phyloP scores from a whole-genome alignment of 2,113 vertebrate genomes.

The Psophia crepitans region DNA sequence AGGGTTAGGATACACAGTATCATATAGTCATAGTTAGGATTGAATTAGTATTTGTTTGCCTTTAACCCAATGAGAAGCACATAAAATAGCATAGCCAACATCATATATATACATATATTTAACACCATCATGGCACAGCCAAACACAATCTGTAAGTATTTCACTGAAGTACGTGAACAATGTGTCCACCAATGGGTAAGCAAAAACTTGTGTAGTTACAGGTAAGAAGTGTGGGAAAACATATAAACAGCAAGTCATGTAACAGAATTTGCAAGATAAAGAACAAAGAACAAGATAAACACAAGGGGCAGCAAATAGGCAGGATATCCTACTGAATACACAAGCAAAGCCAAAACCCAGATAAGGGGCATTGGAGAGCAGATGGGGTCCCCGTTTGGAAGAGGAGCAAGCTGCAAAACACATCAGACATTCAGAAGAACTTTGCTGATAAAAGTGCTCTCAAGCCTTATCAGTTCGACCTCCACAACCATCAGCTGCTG shows the following conservation, averaged over 20 bases:
- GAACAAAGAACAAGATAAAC: background rate
- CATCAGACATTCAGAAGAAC: background rate
- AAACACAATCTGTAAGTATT: background rate
- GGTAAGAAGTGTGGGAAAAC: background rate
- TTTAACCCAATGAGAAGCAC: background rate
- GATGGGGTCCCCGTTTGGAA: background rate
- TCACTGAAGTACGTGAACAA: background rate
- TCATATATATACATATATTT: background rate
- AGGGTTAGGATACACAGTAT: background rate
- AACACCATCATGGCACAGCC: background rate
- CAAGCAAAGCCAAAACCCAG: background rate
- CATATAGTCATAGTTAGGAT: background rate
- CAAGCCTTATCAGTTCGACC: background rate
- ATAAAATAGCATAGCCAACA: background rate
- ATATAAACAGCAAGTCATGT: background rate
- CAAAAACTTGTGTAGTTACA: background rate
- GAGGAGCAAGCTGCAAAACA: background rate
- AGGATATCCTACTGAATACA: background rate
- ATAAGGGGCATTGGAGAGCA: background rate
- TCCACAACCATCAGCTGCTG: fast-evolving
- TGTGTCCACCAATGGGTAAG: background rate
- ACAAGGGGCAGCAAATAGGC: background rate
- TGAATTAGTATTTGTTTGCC: background rate
- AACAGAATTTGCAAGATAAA: background rate
- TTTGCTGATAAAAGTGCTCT: background rate